Evolutionary conservation across 2,888 invertebrate genomes (phyloP), one percentile per base, ranked within the genome.

Genomic region (Calliscelio sp.): DNA sequence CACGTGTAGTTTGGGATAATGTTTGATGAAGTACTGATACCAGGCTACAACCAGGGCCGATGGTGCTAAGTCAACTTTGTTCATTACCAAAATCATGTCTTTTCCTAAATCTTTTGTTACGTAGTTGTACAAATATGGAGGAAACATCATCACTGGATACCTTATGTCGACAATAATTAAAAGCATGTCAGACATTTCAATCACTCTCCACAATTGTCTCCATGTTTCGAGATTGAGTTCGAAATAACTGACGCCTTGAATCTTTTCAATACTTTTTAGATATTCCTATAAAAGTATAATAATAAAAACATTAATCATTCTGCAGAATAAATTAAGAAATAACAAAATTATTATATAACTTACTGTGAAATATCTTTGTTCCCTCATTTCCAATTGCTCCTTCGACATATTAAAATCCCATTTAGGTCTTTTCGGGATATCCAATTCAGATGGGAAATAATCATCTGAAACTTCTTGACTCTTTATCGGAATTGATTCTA

Each of bases 191-290:
- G 98, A 98, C 95, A 98, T 97, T 93, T 99, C 99, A 6, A 98
- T 91, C 0, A 99, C 99, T 46, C 99, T 94, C 99, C 99, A 99
- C 84, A 99, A 93, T 89, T 99, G 99, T 14, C 99, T 93, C 99
- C 99, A 99, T 0, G 99, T 99, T 93, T 99, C 99, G 87, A 99
- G 93, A 93, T 99, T 99, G 81, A 98, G 92, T 92, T 99, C 99
- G 92, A 98, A 98, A 90, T 97, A 97, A 61, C 98, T 97, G 85
- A 98, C 93, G 4, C 96, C 94, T 79, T 95, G 94, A 0, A 95
- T 94, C 6, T 94, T 93, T 88, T 96, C 95, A 7, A 98, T 93
- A 0, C 93, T 92, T 77, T 95, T 95, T 14, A 98, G 92, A 91
- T 98, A 98, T 88, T 96, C 96, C 97, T 98, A 91, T 4, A 93